A percentile compares a stretch with the other conserved stretches of the same genome.
phyloP scores from a whole-genome alignment of 2,797 vertebrate species.

The Hozukius guyotensis region DNA sequence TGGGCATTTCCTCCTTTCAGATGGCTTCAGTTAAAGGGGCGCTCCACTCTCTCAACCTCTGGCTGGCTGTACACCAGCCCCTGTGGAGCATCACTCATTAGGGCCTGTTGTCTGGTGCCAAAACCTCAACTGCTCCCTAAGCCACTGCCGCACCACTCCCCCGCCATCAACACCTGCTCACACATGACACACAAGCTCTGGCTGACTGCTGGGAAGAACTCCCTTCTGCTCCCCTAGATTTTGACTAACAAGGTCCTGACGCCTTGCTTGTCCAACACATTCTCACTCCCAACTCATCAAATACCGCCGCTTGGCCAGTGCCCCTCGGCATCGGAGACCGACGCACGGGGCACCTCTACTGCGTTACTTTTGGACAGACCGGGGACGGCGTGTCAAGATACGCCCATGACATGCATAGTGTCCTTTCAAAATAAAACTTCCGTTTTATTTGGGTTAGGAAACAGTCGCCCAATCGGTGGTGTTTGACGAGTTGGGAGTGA shows the following conservation, averaged over 20 bases:
- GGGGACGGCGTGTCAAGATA: too few species aligned
- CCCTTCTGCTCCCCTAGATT: conserved; percentile 14
- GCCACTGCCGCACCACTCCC: conserved; percentile 48
- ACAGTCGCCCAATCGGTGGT: too few species aligned
- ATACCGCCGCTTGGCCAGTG: too few species aligned
- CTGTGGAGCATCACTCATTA: conserved; percentile 68
- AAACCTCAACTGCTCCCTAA: conserved; percentile 48
- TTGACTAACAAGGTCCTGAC: conserved; percentile 51
- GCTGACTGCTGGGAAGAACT: conserved; percentile 23
- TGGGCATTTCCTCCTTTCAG: conserved; percentile 57
- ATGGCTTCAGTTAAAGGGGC: conserved; percentile 54
- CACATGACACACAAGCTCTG: conserved; percentile 52
- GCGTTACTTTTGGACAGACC: too few species aligned
- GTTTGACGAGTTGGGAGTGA: too few species aligned
- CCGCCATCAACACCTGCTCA: conserved; percentile 72
- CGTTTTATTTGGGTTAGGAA: too few species aligned
- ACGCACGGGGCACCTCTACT: too few species aligned
- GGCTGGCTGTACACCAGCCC: conserved; percentile 38
- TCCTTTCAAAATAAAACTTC: too few species aligned
- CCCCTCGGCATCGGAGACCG: too few species aligned
- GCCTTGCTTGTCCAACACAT: conserved; percentile 7
- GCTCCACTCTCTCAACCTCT: conserved; percentile 41
- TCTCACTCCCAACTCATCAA: too few species aligned
- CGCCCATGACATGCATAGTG: too few species aligned
- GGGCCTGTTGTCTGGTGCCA: conserved; percentile 44